Conservation (phyloP, 2,797 vertebrate genomes). For the Natrix natrix region DNA sequence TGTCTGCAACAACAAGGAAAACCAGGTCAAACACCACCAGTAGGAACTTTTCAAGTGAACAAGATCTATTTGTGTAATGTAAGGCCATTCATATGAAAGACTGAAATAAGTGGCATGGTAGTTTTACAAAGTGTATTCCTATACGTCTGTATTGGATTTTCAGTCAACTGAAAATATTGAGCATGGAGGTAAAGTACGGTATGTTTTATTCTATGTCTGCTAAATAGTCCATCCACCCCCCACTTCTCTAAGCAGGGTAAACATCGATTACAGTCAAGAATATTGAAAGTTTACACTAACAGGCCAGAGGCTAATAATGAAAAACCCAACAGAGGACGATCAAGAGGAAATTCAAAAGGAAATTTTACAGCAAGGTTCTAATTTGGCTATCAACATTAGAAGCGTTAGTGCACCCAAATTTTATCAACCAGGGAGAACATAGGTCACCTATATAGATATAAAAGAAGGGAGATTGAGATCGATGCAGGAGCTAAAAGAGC, state of each 20-base stretch:
- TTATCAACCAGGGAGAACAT: too few species aligned
- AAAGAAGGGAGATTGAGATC: too few species aligned
- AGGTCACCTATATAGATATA: too few species aligned
- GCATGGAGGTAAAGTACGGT: slow-evolving; percentile 2
- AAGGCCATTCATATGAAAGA: background rate
- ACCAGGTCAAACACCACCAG: background rate
- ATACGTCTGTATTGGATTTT: slow-evolving; percentile 10
- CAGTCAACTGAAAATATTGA: slow-evolving; percentile 9
- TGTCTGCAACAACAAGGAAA: slow-evolving; percentile 11
- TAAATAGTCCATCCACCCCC: slow-evolving; percentile 1
- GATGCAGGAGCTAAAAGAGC: too few species aligned
- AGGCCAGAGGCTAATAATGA: slow-evolving; percentile 36
- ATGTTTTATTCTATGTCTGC: slow-evolving; percentile 14
- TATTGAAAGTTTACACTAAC: slow-evolving; percentile 46
- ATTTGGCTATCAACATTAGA: too few species aligned
- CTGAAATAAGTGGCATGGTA: background rate
- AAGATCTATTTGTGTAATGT: slow-evolving; percentile 1
- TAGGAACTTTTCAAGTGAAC: background rate
- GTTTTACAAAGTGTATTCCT: slow-evolving; percentile 18
- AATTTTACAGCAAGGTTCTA: too few species aligned
- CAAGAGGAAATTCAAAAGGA: too few species aligned
- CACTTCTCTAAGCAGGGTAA: slow-evolving; percentile 24
- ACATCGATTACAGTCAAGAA: slow-evolving; percentile 39
- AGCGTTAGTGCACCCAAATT: too few species aligned
- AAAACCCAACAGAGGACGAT: background rate